Conservation (phyloP, 2,113 vertebrate genomes). For the Hypocryptadius cinnamomeus region DNA sequence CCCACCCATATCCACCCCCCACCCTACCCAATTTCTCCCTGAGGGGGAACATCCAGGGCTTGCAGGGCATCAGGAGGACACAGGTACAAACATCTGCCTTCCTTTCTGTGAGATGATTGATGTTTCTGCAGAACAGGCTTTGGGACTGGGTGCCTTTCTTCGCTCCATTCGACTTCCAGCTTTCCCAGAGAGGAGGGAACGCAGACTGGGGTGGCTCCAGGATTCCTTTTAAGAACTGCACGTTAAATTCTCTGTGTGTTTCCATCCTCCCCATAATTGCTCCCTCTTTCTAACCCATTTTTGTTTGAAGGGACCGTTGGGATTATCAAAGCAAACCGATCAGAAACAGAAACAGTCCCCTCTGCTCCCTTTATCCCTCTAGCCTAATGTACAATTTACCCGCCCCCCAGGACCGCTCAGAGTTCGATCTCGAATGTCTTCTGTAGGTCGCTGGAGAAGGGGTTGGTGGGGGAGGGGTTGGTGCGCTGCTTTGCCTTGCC, state of each 20-base stretch:
- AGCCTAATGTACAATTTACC: conserved; percentile 30
- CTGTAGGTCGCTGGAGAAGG: conserved; percentile 96
- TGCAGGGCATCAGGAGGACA: conserved; percentile 5
- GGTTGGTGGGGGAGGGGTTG: conserved; percentile 94
- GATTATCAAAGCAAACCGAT: conserved; percentile 60
- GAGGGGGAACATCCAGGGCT: conserved; percentile 5
- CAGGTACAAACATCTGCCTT: conserved; percentile 36
- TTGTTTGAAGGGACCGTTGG: conserved; percentile 48
- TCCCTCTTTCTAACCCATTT: conserved; percentile 28
- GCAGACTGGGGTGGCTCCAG: background rate
- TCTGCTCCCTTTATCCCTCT: conserved; percentile 48
- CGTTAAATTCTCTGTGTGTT: background rate
- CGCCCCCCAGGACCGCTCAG: conserved; percentile 51
- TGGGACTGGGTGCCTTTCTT: conserved; percentile 15
- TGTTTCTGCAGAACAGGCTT: conserved; percentile 58
- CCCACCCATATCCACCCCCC: background rate
- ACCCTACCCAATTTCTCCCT: background rate
- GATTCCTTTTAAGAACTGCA: conserved; percentile 17
- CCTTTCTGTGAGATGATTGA: conserved; percentile 14
- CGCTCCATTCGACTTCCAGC: conserved; percentile 39
- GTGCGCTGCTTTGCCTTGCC: conserved; percentile 85
- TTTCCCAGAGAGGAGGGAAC: conserved; percentile 31
- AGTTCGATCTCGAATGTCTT: conserved; percentile 99
- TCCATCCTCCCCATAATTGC: background rate
- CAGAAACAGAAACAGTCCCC: conserved; percentile 35